Evolutionary conservation across 2,888 invertebrate genomes (phyloP).

Genomic region (Aplocera efformata): DNA sequence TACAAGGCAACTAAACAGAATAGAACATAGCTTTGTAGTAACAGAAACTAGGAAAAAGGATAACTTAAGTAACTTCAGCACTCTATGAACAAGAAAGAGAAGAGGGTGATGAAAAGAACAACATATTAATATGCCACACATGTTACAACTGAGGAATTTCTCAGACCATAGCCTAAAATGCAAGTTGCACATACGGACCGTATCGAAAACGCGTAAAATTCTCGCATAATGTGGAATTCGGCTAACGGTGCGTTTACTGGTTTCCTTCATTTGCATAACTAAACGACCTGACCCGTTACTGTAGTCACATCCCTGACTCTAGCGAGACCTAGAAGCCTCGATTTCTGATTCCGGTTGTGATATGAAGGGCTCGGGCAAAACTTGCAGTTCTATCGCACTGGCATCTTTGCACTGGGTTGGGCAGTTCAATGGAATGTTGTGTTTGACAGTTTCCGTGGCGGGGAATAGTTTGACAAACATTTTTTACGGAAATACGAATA

Average conservation of each 20-base stretch:
- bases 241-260: slow-evolving; percentile 32
- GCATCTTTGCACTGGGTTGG: slow-evolving; percentile 2
- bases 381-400: slow-evolving; percentile 4
- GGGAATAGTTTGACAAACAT: too few relatives aligned
- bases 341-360: slow-evolving; percentile 14
- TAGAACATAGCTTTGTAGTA: too few relatives aligned
- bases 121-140: background rate
- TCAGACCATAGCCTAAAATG: slow-evolving; percentile 4
- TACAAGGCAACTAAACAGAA: too few relatives aligned
- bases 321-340: slow-evolving; percentile 12
- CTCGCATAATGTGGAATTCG: slow-evolving; percentile 31
- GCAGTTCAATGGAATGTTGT: too few relatives aligned
- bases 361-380: slow-evolving; percentile 12
- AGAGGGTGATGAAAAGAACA: too few relatives aligned
- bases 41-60: too few relatives aligned
- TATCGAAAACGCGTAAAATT: slow-evolving; percentile 28
- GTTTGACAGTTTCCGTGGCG: too few relatives aligned
- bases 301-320: slow-evolving; percentile 17
- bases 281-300: slow-evolving; percentile 16
- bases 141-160: slow-evolving; percentile 1
- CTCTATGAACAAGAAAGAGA: too few relatives aligned
- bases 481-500: too few relatives aligned
- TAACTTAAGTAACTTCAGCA: too few relatives aligned
- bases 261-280: slow-evolving; percentile 26
- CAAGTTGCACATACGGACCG: slow-evolving; percentile 19